A percentile compares a stretch with the other conserved stretches of the same genome.
Conservation (phyloP, 2,113 vertebrate genomes). For the Dasyornis broadbenti region DNA sequence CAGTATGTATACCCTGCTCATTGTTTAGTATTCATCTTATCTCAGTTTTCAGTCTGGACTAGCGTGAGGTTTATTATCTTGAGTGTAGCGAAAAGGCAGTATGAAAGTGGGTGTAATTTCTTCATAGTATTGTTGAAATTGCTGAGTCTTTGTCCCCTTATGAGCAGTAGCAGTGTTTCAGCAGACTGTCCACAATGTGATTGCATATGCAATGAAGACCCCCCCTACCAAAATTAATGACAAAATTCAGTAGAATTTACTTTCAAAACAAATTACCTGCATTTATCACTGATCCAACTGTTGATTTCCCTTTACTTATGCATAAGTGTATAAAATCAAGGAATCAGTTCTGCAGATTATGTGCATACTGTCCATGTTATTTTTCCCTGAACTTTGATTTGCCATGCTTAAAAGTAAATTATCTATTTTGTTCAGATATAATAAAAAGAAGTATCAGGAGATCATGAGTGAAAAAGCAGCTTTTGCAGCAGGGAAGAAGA, state of each 20-base stretch:
- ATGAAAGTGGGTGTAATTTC: background rate
- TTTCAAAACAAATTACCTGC: background rate
- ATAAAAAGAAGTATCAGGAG: constrained; percentile 90
- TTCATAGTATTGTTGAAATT: background rate
- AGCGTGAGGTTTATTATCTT: background rate
- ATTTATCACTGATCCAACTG: background rate
- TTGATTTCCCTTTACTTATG: background rate
- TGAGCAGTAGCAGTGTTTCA: background rate
- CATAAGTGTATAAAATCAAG: background rate
- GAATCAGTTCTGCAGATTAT: background rate
- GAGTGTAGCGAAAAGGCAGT: background rate
- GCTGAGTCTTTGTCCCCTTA: background rate
- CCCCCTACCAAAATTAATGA: background rate
- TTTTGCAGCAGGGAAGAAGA: constrained; percentile 83
- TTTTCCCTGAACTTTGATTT: background rate
- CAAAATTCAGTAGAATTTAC: background rate
- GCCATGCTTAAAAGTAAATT: constrained; percentile 41
- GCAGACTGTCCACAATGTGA: background rate
- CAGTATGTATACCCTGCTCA: background rate
- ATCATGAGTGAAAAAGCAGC: constrained; percentile 88
- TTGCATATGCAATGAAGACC: background rate
- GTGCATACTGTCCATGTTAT: background rate
- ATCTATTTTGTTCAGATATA: constrained; percentile 78
- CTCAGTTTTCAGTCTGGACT: background rate
- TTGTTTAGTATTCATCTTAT: background rate